Conservation (phyloP, 2,113 vertebrate genomes). For the Pelodiscus sinensis region DNA sequence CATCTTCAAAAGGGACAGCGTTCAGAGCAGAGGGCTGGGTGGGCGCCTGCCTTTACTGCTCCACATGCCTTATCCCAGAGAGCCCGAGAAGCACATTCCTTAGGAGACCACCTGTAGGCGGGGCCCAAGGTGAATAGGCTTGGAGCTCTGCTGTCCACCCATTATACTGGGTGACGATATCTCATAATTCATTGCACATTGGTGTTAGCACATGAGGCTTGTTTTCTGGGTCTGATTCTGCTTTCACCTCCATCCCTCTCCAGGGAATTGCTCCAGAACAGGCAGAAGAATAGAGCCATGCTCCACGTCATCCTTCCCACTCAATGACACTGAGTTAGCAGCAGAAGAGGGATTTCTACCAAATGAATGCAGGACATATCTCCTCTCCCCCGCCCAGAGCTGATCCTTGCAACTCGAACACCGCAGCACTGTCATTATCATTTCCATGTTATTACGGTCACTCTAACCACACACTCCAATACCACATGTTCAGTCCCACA, state of each 20-base stretch:
- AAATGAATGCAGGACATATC: neutral
- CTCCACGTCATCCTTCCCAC: neutral
- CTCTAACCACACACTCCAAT: neutral
- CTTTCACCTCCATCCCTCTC: fast-evolving
- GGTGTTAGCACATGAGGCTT: no score
- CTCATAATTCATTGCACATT: neutral
- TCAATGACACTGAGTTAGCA: neutral
- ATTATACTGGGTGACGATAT: neutral
- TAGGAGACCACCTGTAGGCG: neutral
- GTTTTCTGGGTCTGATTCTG: neutral
- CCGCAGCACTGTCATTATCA: fast-evolving
- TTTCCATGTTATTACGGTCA: neutral
- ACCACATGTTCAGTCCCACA: neutral
- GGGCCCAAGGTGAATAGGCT: neutral
- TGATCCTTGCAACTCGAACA: neutral
- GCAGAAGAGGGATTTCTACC: neutral
- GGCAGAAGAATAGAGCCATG: neutral
- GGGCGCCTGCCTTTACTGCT: neutral
- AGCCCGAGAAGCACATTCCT: neutral
- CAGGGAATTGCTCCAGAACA: neutral
- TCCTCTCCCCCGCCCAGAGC: neutral
- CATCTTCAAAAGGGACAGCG: neutral
- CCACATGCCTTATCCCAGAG: neutral
- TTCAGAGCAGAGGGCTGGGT: neutral
- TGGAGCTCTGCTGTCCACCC: neutral